A percentile compares a stretch with the other conserved stretches of the same genome.
These are phyloP conservation scores for Ethmia dodecea DNA, from an alignment of 2,888 invertebrate species.

Conservation along the genomic window DNA sequence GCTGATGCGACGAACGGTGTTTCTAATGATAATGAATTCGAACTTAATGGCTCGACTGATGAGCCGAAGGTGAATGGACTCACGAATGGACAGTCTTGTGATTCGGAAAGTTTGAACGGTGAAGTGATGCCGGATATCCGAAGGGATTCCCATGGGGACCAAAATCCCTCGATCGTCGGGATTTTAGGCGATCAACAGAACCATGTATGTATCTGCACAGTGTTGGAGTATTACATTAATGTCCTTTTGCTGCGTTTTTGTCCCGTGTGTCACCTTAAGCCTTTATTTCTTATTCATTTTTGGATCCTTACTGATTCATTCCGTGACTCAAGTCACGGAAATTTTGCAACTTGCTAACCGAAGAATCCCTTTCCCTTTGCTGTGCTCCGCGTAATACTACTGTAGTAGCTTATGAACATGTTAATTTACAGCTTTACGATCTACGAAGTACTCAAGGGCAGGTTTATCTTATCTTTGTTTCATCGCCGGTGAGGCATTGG, in stretches of 20 bases:
- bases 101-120: slow-evolving; percentile 28
- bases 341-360: not conserved
- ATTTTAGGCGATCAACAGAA: slow-evolving; percentile 73
- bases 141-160: slow-evolving; percentile 58
- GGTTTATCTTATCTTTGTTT: slow-evolving; percentile 55
- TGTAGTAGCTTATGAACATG: no score
- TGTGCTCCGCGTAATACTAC: not conserved
- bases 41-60: slow-evolving; percentile 18
- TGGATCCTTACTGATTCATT: not conserved
- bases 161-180: slow-evolving; percentile 69
- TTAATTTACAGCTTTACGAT: no score
- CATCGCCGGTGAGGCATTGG: slow-evolving; percentile 27
- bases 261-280: slow-evolving; percentile 5
- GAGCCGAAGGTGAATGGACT: slow-evolving; percentile 35
- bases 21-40: slow-evolving; percentile 26
- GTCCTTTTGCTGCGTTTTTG: slow-evolving; percentile 8
- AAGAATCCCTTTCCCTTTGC: not conserved
- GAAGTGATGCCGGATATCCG: slow-evolving; percentile 33
- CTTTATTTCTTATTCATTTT: not conserved
- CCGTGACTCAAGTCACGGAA: no score
- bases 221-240: not conserved
- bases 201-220: slow-evolving; percentile 57
- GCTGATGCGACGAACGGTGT: slow-evolving; percentile 18
- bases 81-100: slow-evolving; percentile 30
- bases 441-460: slow-evolving; percentile 27